Base-by-base conservation (phyloP, 2,113 vertebrate species). In the Puma concolor region DNA sequence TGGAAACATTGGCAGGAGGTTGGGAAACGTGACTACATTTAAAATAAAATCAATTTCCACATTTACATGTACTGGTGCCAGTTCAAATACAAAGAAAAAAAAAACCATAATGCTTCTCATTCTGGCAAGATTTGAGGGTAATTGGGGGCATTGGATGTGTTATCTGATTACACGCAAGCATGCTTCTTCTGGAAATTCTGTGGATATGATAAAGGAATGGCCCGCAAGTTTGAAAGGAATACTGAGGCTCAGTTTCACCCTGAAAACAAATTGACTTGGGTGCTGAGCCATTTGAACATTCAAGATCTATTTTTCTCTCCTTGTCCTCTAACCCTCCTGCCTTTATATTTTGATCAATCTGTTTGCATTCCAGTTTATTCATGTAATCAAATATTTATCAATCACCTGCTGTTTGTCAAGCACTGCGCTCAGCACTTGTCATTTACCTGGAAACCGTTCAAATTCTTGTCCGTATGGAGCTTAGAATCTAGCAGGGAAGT, bases 91-190 rank as follows among this genome's bases (percentile, higher is more conserved):
- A 25, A 48, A 93, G 27, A 57, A 44, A 41, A 67, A 82, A 83
- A 77, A 52, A 36, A 36, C 41, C 4, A 2, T 29, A 50, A 33
- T 31, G 74, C 41, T 94, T 77, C 67, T 84, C 36, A 38, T 16
- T 44, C 33, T 83, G 76, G 67, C 41, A 83, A 54, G 44, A 87
- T 7, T 76, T 29, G 7, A 83, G 83, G 50, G 29, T n/a, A 16
- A 15, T 2, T 54, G 29, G 41, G 74, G 31, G 6, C 2, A 17
- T 16, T 4, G 4, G 50, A 31, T 2, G 0, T 23, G 8, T 66
- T 64, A 57, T 60, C 63, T 79, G 41, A 29, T 54, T 16, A 10
- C 13, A 9, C 19, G 8, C 17, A 21, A 21, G 29, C 31, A 0
- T 66, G 38, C 27, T 44, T 48, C 63, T 95, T 84, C n/a, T 48